Conservation (phyloP, 2,888 invertebrate genomes). For the Adineta ricciae region DNA sequence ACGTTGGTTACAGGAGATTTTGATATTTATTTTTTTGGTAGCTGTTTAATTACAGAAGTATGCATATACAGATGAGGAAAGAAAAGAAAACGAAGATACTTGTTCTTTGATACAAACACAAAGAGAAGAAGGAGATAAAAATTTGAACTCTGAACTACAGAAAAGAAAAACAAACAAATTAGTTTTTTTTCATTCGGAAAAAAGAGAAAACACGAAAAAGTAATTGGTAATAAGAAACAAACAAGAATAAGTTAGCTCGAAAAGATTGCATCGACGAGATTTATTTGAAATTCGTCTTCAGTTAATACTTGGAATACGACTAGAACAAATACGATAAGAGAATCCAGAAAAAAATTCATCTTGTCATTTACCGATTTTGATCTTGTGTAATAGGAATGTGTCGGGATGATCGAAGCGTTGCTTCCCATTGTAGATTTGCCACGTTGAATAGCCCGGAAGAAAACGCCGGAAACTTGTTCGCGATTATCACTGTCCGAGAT, state of each 20-base stretch:
- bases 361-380: neutral
- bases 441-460: neutral
- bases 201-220: neutral
- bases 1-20: neutral
- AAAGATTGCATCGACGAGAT: neutral
- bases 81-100: neutral
- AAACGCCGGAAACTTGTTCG: neutral
- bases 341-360: neutral
- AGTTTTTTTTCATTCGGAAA: neutral
- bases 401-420: neutral
- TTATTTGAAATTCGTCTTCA: neutral
- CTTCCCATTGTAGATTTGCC: neutral
- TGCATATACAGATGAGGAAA: neutral
- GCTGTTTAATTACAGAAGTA: neutral
- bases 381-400: neutral
- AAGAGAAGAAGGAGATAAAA: neutral
- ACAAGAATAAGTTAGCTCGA: neutral
- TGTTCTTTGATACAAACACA: neutral
- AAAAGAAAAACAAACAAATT: neutral
- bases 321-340: neutral
- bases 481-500: neutral
- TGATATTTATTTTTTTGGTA: neutral
- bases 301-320: constrained; percentile 12
- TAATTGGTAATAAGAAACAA: neutral
- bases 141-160: neutral